Conservation (phyloP, 2,797 vertebrate genomes). For the Pelobates cultripes region DNA sequence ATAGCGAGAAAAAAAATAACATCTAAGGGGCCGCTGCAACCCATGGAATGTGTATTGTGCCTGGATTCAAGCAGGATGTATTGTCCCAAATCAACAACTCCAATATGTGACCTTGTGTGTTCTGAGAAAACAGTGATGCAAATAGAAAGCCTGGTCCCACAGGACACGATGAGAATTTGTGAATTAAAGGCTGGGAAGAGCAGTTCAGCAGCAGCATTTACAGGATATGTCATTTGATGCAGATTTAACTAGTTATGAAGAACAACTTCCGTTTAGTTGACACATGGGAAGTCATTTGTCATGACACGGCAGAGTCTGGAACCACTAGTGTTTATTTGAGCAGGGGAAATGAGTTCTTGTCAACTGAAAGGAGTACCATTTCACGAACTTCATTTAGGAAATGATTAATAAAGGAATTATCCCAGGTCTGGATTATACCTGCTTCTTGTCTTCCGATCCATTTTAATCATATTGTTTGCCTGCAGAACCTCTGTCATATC, state of each 20-base stretch:
- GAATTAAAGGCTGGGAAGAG: conserved; percentile 53
- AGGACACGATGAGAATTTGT: conserved; percentile 45
- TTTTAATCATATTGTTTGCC: conserved; percentile 38
- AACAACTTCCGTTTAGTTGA: conserved; percentile 71
- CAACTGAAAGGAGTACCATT: conserved; percentile 66
- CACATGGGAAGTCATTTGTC: conserved; percentile 74
- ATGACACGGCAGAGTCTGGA: conserved; percentile 69
- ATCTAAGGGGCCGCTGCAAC: background rate
- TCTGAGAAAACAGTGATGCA: conserved; percentile 57
- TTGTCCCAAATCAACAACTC: conserved; percentile 56
- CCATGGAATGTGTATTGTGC: background rate
- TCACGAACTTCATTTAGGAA: conserved; percentile 65
- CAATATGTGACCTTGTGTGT: conserved; percentile 57
- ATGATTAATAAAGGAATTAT: conserved; percentile 65
- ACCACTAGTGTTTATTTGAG: conserved; percentile 72
- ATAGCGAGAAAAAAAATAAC: too few species aligned
- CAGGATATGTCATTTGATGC: conserved; percentile 66
- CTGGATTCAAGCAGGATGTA: conserved; percentile 58
- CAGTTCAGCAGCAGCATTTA: conserved; percentile 44
- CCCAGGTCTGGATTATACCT: conserved; percentile 47
- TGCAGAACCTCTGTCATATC: conserved; percentile 32
- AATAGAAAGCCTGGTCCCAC: conserved; percentile 37
- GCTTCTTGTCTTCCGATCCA: conserved; percentile 36
- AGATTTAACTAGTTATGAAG: conserved; percentile 68
- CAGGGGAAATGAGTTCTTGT: conserved; percentile 72